These are phyloP conservation scores for Myotis myotis DNA, from an alignment of 2,797 vertebrate genomes.

Conservation along the genomic window DNA sequence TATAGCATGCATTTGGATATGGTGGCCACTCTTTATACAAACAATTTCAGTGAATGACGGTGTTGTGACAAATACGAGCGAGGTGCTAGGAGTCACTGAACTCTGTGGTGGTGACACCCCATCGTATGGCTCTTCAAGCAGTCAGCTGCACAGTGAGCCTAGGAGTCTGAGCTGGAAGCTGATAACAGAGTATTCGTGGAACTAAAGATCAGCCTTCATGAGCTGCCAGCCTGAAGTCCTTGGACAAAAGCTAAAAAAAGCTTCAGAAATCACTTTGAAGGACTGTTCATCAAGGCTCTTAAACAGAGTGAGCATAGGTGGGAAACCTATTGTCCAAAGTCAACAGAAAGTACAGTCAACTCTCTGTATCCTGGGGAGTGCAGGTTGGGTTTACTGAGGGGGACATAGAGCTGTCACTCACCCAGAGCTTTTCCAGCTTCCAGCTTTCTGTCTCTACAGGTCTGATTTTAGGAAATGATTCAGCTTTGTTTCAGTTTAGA, in stretches of 20 bases:
- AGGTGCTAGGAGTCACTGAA: not conserved
- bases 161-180: slow-evolving; percentile 47
- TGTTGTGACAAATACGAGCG: not conserved
- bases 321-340: slow-evolving; percentile 74
- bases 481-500: not conserved
- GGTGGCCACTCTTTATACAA: not conserved
- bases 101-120: not conserved
- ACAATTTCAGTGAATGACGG: not conserved
- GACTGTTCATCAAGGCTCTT: slow-evolving; percentile 72
- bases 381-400: slow-evolving; percentile 29
- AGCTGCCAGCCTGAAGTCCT: slow-evolving; percentile 69
- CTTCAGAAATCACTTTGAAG: slow-evolving; percentile 75
- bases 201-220: slow-evolving; percentile 64
- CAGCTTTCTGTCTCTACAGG: not conserved
- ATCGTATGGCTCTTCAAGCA: not conserved
- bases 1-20: not conserved
- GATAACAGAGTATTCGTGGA: slow-evolving; percentile 39
- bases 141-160: slow-evolving; percentile 29
- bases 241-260: slow-evolving; percentile 63
- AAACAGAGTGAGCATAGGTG: slow-evolving; percentile 53
- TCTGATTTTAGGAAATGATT: slow-evolving; percentile 25
- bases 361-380: slow-evolving; percentile 62
- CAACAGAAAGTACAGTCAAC: slow-evolving; percentile 56
- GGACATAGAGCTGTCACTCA: slow-evolving; percentile 50
- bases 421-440: slow-evolving; percentile 1